phyloP scores from a whole-genome alignment of 2,888 invertebrate species.

The Drosophila robusta region DNA sequence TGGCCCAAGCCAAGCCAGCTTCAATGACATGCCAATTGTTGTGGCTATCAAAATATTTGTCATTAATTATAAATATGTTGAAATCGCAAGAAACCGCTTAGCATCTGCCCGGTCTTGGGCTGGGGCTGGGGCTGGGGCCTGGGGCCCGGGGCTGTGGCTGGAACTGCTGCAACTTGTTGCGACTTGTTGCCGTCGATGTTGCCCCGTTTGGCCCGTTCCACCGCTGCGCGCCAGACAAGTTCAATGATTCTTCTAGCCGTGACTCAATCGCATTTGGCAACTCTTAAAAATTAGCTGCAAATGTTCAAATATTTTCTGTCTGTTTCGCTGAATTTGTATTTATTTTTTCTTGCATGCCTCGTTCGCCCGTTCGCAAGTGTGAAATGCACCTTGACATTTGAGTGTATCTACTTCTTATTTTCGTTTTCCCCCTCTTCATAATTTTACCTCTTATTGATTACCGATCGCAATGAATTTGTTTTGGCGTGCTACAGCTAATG shows the following conservation, averaged over 20 bases:
- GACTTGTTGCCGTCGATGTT: conserved; percentile 36
- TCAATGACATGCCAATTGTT: conserved; percentile 77
- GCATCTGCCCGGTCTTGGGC: conserved; percentile 54
- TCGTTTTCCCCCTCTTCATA: conserved; percentile 24
- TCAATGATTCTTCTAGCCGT: conserved; percentile 72
- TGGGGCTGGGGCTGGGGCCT: conserved; percentile 26
- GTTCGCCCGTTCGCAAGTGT: conserved; percentile 48
- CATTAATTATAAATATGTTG: conserved; percentile 79
- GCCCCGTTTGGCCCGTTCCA: conserved; percentile 21
- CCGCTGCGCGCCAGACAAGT: conserved; percentile 58
- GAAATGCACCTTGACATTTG: conserved; percentile 79
- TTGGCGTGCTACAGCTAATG: conserved; percentile 45
- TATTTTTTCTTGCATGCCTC: conserved; percentile 15
- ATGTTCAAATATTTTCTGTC: conserved; percentile 54
- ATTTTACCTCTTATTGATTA: conserved; percentile 54
- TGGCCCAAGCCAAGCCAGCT: conserved; percentile 26
- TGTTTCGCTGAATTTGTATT: conserved; percentile 4
- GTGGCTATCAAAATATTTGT: conserved; percentile 76
- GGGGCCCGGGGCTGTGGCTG: conserved; percentile 27
- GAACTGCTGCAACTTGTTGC: conserved; percentile 59
- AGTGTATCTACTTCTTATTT: conserved; percentile 25
- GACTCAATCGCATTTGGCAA: conserved; percentile 56
- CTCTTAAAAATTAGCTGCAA: conserved; percentile 67
- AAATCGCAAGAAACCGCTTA: conserved; percentile 63
- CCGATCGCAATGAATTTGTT: conserved; percentile 63